These are phyloP conservation scores for Lacerta viridis DNA, from an alignment of 2,797 vertebrate species.

Conservation along the genomic window DNA sequence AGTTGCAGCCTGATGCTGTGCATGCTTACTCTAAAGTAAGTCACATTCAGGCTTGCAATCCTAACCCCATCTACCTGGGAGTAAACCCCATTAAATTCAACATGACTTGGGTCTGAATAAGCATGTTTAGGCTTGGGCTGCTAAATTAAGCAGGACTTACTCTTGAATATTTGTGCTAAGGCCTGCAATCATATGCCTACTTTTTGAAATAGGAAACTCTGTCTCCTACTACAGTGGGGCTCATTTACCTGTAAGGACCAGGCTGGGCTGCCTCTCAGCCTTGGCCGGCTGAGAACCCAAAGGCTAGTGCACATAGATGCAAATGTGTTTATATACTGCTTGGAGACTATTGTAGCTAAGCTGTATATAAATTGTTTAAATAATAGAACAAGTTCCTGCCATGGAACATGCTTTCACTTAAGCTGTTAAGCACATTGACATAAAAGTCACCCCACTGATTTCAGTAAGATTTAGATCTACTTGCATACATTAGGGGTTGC, in stretches of 20 bases:
- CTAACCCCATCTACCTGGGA: too few relatives aligned
- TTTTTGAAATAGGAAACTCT: not conserved
- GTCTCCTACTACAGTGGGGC: not conserved
- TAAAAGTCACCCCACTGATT: not conserved
- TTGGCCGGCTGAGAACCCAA: too few relatives aligned
- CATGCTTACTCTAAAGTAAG: not conserved
- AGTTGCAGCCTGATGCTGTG: not conserved
- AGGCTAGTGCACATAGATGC: not conserved
- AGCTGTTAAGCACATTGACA: not conserved
- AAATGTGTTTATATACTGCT: not conserved
- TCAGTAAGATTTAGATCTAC: not conserved
- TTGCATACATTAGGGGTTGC: not conserved
- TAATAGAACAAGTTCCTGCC: too few relatives aligned
- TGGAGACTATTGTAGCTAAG: too few relatives aligned
- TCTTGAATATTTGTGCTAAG: not conserved
- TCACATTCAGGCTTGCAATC: too few relatives aligned
- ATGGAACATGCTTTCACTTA: not conserved
- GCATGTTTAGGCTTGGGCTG: too few relatives aligned
- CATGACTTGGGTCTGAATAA: too few relatives aligned
- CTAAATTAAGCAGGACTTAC: too few relatives aligned
- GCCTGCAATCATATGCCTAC: not conserved
- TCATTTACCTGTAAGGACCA: not conserved
- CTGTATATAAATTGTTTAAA: too few relatives aligned
- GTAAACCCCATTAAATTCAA: too few relatives aligned
- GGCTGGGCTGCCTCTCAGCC: too few relatives aligned